A percentile compares a stretch with the other conserved stretches of the same genome.
phyloP scores from a whole-genome alignment of 2,888 invertebrate genomes.

The Drosophila demipolita region DNA sequence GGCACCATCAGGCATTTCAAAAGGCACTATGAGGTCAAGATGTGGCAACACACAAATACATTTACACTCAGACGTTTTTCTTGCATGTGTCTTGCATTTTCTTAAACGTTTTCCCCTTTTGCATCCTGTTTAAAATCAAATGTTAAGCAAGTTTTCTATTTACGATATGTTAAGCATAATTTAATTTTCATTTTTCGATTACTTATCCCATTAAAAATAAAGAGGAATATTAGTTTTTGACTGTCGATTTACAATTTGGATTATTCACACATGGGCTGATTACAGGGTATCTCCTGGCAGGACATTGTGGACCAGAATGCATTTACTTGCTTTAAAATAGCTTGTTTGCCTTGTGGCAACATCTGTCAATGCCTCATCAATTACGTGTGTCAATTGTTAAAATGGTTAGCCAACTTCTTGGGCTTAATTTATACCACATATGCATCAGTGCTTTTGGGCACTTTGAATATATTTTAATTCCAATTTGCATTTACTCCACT shows the following conservation, averaged over 20 bases:
- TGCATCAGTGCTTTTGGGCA: slow-evolving; percentile 5
- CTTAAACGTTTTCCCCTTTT: slow-evolving; percentile 36
- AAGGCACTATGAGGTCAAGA: slow-evolving; percentile 71
- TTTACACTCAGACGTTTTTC: slow-evolving; percentile 4
- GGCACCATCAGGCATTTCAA: slow-evolving; percentile 60
- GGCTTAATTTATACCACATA: slow-evolving; percentile 1
- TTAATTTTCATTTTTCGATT: neutral
- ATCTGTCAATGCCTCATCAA: slow-evolving; percentile 28
- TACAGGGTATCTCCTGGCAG: neutral
- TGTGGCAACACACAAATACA: slow-evolving; percentile 41
- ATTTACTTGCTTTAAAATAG: neutral
- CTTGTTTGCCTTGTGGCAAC: slow-evolving; percentile 7
- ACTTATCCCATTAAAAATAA: neutral
- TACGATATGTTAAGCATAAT: neutral
- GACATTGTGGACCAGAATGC: neutral
- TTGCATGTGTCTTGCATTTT: slow-evolving; percentile 29
- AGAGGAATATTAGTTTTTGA: neutral
- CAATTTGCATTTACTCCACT: slow-evolving; percentile 40
- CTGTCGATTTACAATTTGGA: neutral
- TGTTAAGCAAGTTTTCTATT: neutral
- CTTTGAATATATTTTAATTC: slow-evolving; percentile 25
- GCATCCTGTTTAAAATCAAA: neutral
- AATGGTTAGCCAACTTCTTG: slow-evolving; percentile 35
- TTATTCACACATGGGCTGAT: neutral
- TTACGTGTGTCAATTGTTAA: slow-evolving; percentile 32